phyloP scores from a whole-genome alignment of 2,888 invertebrate genomes.

The Caenorhabditis angaria region DNA sequence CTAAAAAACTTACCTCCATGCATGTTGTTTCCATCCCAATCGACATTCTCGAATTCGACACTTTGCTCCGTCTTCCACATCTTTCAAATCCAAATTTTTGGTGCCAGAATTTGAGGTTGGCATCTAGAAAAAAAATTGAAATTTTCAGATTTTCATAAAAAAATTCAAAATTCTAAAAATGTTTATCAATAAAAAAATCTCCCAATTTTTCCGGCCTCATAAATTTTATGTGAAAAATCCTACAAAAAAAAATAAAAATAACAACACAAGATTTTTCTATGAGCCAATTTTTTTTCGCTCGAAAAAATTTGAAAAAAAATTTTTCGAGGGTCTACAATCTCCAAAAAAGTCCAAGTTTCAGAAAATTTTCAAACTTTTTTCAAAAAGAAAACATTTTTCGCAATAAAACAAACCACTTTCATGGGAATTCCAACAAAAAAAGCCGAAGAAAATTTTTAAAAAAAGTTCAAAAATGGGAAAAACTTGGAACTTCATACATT shows the following conservation, averaged over 20 bases:
- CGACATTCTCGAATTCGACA: conserved; percentile 35
- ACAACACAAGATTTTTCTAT: too few species aligned
- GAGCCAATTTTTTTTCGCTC: too few species aligned
- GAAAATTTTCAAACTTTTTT: background rate
- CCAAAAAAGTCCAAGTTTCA: background rate
- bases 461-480: background rate
- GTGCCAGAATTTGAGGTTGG: background rate
- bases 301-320: too few species aligned
- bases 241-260: too few species aligned
- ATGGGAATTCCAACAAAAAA: conserved; percentile 2
- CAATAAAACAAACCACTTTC: background rate
- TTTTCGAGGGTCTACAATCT: too few species aligned
- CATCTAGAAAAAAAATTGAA: background rate
- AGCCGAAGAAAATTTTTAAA: background rate
- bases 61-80: conserved; percentile 37
- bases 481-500: too few species aligned
- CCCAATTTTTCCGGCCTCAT: too few species aligned
- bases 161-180: background rate
- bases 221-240: too few species aligned
- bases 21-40: conserved; percentile 42
- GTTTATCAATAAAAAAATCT: too few species aligned
- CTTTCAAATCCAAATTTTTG: conserved; percentile 16
- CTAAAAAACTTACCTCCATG: conserved; percentile 33
- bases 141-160: background rate
- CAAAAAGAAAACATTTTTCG: too few species aligned